Evolutionary conservation across 2,888 invertebrate genomes (phyloP).

Genomic region (Labia minor): DNA sequence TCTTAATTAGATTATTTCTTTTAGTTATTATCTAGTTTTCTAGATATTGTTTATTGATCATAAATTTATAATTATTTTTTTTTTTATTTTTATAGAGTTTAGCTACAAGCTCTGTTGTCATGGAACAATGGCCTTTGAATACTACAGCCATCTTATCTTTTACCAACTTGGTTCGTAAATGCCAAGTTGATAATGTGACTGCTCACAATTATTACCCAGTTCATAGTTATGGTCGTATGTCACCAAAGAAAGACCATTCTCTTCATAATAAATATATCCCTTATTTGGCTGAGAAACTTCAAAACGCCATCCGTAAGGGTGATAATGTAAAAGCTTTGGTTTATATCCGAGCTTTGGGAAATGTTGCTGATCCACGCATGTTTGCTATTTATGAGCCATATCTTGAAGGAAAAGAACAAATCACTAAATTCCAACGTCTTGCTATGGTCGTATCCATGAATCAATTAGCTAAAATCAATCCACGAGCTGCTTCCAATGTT

Average conservation of each 20-base stretch:
- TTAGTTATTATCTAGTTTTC: too few relatives aligned
- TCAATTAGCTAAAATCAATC: neutral
- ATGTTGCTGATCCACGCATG: neutral
- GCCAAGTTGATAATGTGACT: conserved; percentile 46
- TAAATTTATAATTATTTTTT: neutral
- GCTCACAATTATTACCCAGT: conserved; percentile 52
- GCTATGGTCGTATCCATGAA: conserved; percentile 3
- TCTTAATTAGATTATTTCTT: neutral
- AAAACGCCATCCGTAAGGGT: neutral
- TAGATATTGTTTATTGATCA: too few relatives aligned
- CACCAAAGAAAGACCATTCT: conserved; percentile 33
- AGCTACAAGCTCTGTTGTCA: conserved; percentile 43
- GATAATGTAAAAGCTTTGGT: neutral
- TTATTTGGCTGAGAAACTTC: conserved; percentile 16
- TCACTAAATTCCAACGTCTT: neutral
- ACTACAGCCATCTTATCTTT: conserved; percentile 48
- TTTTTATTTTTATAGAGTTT: too few relatives aligned
- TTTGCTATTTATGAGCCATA: conserved; percentile 1
- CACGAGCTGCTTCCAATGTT: neutral
- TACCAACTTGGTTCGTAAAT: conserved; percentile 47
- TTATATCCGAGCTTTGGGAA: conserved; percentile 15
- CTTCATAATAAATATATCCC: conserved; percentile 14
- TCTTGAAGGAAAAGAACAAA: neutral
- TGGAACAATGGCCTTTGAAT: conserved; percentile 43
- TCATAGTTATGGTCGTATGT: conserved; percentile 51